phyloP scores from a whole-genome alignment of 92 coral and sea anemone genomes.

The Micromussa lordhowensis region DNA sequence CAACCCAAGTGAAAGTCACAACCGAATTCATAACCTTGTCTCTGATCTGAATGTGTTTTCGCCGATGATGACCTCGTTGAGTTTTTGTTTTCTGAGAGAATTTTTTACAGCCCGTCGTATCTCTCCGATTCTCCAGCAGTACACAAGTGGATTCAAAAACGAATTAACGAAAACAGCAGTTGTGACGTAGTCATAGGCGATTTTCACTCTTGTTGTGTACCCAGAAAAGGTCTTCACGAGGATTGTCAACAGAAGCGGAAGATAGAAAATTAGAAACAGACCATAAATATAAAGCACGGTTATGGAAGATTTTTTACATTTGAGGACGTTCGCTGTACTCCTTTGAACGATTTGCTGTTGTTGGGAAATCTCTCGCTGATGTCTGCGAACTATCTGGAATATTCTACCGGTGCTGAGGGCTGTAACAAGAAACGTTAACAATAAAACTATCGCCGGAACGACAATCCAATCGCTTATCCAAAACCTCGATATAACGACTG shows the following conservation, averaged over 20 bases:
- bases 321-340: background rate
- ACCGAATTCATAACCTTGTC: background rate
- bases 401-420: slow-evolving; percentile 1
- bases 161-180: slow-evolving; percentile 54
- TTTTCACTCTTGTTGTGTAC: slow-evolving; percentile 20
- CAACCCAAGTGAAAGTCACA: no score
- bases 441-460: slow-evolving; percentile 4
- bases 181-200: slow-evolving; percentile 49
- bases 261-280: slow-evolving; percentile 36
- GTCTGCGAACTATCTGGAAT: slow-evolving; percentile 29
- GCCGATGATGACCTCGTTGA: background rate
- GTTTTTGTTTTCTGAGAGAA: background rate
- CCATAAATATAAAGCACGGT: slow-evolving; percentile 44
- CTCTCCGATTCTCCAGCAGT: slow-evolving; percentile 29
- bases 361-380: slow-evolving; percentile 6
- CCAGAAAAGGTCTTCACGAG: slow-evolving; percentile 22
- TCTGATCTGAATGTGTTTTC: background rate
- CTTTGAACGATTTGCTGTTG: background rate
- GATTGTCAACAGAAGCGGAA: slow-evolving; percentile 42
- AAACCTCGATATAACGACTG: slow-evolving; percentile 2
- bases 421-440: slow-evolving; percentile 11
- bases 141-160: slow-evolving; percentile 18
- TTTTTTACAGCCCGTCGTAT: slow-evolving; percentile 20
- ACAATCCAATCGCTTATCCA: slow-evolving; percentile 14
- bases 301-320: slow-evolving; percentile 21